phyloP scores from a whole-genome alignment of 2,113 vertebrate genomes.

The Xiphorhynchus elegans region DNA sequence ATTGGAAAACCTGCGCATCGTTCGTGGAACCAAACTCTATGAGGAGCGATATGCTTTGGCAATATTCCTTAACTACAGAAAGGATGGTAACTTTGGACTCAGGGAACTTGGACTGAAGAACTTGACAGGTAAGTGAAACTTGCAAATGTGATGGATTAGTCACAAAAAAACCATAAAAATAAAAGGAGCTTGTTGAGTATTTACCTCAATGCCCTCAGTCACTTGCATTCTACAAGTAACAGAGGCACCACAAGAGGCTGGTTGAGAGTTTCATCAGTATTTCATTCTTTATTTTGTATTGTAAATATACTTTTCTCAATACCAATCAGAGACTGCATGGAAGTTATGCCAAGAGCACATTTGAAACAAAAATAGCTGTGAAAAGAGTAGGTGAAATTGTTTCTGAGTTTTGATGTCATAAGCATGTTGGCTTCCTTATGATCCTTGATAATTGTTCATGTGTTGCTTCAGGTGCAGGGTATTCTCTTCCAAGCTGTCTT shows the following conservation, averaged over 20 bases:
- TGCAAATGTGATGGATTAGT: background rate
- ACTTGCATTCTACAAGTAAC: background rate
- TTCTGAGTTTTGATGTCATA: background rate
- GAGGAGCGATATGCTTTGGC: conserved; percentile 91
- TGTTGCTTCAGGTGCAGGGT: background rate
- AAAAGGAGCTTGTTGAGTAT: background rate
- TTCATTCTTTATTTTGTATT: background rate
- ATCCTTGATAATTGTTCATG: background rate
- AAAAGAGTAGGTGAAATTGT: background rate
- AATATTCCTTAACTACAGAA: conserved; percentile 97
- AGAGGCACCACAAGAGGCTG: background rate
- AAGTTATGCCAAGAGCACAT: background rate
- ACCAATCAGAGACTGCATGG: background rate
- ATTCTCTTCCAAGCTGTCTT: background rate
- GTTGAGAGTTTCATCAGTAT: background rate
- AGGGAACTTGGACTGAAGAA: conserved; percentile 93
- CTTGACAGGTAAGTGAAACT: conserved; percentile 84
- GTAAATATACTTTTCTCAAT: background rate
- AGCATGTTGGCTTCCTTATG: background rate
- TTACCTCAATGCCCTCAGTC: background rate
- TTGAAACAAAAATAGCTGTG: background rate
- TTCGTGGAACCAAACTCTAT: conserved; percentile 94
- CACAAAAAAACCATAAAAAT: background rate
- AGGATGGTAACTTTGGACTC: conserved; percentile 90
- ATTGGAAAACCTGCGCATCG: conserved; percentile 93